Base-by-base conservation (phyloP, 2,888 invertebrate species). In the Chironomus riparius region DNA sequence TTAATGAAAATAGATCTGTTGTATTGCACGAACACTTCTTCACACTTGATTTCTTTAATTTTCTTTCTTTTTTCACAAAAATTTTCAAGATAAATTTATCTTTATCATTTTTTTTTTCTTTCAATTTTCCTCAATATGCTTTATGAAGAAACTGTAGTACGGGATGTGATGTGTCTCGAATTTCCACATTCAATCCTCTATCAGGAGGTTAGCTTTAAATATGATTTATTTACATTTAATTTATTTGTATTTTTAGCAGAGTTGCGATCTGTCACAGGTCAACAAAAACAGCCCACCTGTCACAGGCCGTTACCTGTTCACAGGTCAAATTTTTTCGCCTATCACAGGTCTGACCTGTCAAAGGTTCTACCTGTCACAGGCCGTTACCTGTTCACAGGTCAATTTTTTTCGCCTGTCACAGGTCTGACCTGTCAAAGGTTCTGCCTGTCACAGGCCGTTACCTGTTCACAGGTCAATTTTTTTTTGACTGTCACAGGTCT, bases 1-100 rank as follows among this genome's bases (percentile, higher is more conserved):
- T 3, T 3, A 65, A 18, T 65, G 65, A 12, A 22, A 21, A 24
- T n/a, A 21, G 65, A 65, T 21, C 21, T 24, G 24, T 3, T 22
- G 65, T 24, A 65, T 21, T 65, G 65, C 65, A 22, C 21, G 21
- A 24, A 65, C 24, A 65, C 21, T 22, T 65, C 21, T n/a, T 24
- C 24, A 21, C 65, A 65, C 65, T 65, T 65, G 56, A 24, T 65
- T 22, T 65, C 13, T 65, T 22, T 38, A 65, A 65, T 56, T 56
- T 15, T 56, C 12, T 56, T 65, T 65, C 24, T 21, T 18, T 65
- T 12, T 65, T 65, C n/a, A n/a, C n/a, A n/a, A n/a, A n/a, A n/a
- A n/a, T 22, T 65, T 65, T 65, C 65, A 65, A 65, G 65, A 65
- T 65, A 65, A 65, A 65, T 24, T 65, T 65, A 22, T 65, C 65